These are phyloP conservation scores for Clarias platycephalus DNA, from an alignment of 2,797 vertebrate species.

Conservation along the genomic window DNA sequence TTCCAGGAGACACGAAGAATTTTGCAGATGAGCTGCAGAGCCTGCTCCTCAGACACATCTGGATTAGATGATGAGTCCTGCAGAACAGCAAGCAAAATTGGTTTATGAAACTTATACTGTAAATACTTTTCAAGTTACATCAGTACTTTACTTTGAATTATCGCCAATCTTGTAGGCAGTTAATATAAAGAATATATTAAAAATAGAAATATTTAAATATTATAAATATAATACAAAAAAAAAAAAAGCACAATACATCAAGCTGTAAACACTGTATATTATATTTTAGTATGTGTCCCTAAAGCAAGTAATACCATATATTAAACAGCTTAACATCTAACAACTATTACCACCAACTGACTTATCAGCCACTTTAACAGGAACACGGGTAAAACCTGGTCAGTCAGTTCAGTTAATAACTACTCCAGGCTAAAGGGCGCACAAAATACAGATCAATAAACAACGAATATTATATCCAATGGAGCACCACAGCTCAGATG, in stretches of 20 bases:
- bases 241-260: neutral
- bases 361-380: neutral
- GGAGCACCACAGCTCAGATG: too few relatives aligned
- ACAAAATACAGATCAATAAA: neutral
- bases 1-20: constrained; percentile 99
- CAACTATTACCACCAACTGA: neutral
- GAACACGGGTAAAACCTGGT: neutral
- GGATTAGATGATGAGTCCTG: constrained; percentile 87
- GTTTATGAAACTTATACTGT: neutral
- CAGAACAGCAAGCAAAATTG: neutral
- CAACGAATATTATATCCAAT: too few relatives aligned
- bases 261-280: neutral
- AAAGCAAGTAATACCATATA: too few relatives aligned
- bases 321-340: too few relatives aligned
- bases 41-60: constrained; percentile 95
- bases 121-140: neutral
- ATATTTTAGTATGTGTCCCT: too few relatives aligned
- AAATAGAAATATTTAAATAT: too few relatives aligned
- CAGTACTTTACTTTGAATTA: neutral
- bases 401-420: neutral
- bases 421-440: neutral
- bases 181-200: neutral
- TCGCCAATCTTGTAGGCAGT: too few relatives aligned
- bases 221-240: neutral
- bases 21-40: constrained; percentile 97